Evolutionary conservation across 2,888 invertebrate genomes (phyloP).

Genomic region (Disparrhopalites patrizii): DNA sequence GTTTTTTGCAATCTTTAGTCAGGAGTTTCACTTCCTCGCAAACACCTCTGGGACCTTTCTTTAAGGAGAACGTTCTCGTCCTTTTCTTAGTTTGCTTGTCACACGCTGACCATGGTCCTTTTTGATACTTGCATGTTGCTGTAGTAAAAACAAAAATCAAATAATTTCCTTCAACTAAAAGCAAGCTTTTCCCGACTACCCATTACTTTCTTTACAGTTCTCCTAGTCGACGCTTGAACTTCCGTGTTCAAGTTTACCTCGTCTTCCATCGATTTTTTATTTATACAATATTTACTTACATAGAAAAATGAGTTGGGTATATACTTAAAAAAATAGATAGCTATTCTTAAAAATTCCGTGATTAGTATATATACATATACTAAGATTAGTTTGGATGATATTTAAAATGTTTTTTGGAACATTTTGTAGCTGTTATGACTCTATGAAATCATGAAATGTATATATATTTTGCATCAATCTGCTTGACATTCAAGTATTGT

Average conservation of each 20-base stretch:
- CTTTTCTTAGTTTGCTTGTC: slow-evolving; percentile 77
- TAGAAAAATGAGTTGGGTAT: no score
- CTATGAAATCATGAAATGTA: no score
- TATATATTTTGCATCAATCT: no score
- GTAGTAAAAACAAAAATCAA: slow-evolving; percentile 10
- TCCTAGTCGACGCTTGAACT: no score
- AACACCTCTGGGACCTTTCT: slow-evolving; percentile 68
- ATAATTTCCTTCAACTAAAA: not conserved
- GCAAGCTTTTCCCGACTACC: not conserved
- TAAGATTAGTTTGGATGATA: no score
- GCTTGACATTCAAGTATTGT: no score
- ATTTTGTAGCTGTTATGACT: no score
- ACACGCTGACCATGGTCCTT: slow-evolving; percentile 85
- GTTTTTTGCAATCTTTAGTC: slow-evolving; percentile 43
- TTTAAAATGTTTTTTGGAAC: no score
- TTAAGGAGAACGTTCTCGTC: slow-evolving; percentile 74
- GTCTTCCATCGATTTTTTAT: not conserved
- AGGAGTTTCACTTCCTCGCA: slow-evolving; percentile 42
- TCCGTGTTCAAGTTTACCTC: no score
- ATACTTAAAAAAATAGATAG: no score
- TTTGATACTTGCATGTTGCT: slow-evolving; percentile 71
- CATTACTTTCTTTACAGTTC: no score
- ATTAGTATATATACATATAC: not conserved
- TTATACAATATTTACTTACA: not conserved
- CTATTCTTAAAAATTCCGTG: no score